These are phyloP conservation scores for Aethina tumida DNA, from an alignment of 1,140 invertebrate genomes.

Conservation along the genomic window DNA sequence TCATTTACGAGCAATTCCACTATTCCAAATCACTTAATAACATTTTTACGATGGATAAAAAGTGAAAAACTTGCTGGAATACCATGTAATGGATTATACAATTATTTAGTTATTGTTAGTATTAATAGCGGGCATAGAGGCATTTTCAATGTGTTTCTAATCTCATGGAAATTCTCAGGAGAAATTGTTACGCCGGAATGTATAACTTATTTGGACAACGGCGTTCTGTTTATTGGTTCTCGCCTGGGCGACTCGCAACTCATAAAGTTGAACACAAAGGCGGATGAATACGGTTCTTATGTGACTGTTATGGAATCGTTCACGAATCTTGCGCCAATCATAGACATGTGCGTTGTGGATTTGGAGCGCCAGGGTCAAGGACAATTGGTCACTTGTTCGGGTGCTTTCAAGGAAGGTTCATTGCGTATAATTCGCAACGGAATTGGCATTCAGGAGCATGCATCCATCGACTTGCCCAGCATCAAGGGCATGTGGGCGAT, in stretches of 20 bases:
- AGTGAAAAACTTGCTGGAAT: too few species aligned
- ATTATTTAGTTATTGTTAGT: too few species aligned
- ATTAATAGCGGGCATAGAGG: too few species aligned
- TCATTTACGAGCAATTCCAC: too few species aligned
- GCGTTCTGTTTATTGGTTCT: conserved; percentile 95
- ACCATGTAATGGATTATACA: too few species aligned
- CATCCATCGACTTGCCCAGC: conserved; percentile 90
- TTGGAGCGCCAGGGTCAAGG: conserved; percentile 94
- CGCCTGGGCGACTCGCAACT: conserved; percentile 94
- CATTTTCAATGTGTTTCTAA: too few species aligned
- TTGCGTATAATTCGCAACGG: conserved; percentile 91
- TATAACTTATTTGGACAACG: conserved; percentile 98
- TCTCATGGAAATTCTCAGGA: conserved; percentile 35
- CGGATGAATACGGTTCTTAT: conserved; percentile 81
- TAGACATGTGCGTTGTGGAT: conserved; percentile 97
- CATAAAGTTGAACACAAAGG: conserved; percentile 77
- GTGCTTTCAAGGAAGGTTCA: conserved; percentile 94
- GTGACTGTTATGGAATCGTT: conserved; percentile 93
- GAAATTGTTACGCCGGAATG: conserved; percentile 96
- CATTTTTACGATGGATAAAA: too few species aligned
- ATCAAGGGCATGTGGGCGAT: conserved; percentile 97
- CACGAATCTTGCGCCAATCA: conserved; percentile 93
- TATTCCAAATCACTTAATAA: too few species aligned
- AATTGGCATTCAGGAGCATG: conserved; percentile 93
- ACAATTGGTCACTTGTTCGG: conserved; percentile 96